A percentile compares a stretch with the other conserved stretches of the same genome.
Evolutionary conservation across 2,113 vertebrate genomes (phyloP).

Genomic region (Falco punctatus): DNA sequence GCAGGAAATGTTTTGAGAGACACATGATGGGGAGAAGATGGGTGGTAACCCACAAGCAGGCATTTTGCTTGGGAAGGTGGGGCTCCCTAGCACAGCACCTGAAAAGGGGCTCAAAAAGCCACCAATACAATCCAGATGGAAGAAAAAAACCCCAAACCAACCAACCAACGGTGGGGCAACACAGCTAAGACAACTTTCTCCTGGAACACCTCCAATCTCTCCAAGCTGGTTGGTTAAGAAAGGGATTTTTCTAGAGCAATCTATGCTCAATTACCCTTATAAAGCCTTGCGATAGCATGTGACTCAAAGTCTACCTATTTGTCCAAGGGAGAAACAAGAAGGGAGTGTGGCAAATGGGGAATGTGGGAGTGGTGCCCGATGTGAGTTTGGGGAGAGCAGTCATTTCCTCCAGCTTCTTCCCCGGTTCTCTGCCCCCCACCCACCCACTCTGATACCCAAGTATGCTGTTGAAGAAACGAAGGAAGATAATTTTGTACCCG

Average conservation of each 20-base stretch:
- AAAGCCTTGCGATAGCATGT: conserved; percentile 36
- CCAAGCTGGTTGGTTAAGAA: neutral
- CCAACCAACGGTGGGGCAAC: neutral
- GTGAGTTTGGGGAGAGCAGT: neutral
- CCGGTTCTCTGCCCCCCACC: rapidly evolving
- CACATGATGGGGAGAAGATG: neutral
- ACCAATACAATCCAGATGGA: neutral
- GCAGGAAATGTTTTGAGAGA: neutral
- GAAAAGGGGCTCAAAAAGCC: neutral
- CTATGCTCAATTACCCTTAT: conserved; percentile 33
- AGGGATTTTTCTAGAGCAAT: neutral
- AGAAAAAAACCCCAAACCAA: neutral
- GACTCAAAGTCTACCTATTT: conserved; percentile 47
- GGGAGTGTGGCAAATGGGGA: conserved; percentile 35
- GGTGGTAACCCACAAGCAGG: neutral
- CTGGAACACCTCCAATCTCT: neutral
- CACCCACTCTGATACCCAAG: neutral
- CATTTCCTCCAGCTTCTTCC: neutral
- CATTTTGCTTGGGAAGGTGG: neutral
- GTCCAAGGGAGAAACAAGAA: conserved; percentile 9
- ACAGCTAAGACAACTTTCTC: neutral
- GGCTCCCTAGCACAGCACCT: neutral
- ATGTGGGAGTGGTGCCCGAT: conserved; percentile 22
- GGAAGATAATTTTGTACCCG: neutral
- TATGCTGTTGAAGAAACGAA: neutral